Evolutionary conservation across 2,113 vertebrate species (phyloP), one percentile per base, ranked within the genome.

Genomic region (Festucalex cinctus): DNA sequence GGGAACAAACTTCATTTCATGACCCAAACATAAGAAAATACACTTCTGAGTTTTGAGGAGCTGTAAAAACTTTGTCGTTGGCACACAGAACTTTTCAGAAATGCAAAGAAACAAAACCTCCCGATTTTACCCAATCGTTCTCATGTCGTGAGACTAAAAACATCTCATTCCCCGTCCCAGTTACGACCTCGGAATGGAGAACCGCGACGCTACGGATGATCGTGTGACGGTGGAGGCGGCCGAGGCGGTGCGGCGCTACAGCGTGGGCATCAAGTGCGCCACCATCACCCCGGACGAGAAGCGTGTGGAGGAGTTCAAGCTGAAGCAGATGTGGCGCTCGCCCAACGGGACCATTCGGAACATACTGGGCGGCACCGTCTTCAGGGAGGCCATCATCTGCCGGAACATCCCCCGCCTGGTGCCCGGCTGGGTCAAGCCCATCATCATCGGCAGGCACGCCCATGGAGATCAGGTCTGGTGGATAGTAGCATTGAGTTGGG

Each of bases 241-340:
- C 3, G 94, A 98, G 90, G 97, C 97, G 0, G 94, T 98, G 73
- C 93, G 79, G 64, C 95, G 91, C 8, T 95, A 96, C 86, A 94
- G 89, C 0, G 94, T 99, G 46, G 97, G 97, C 41, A 88, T 99
- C 85, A 99, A 99, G 80, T 99, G 97, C 58, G 97, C 97, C 73
- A 99, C 97, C 68, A 99, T 98, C 88, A 99, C 96, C 16, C 97
- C 97, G 0, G 97, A 99, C 43, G 97, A 99, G 90, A 96, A 96
- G 0, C 93, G 97, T 2, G 95, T 98, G 57, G 95, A 96, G 78
- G 96, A 99, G 85, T 99, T 99, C 90, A 96, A 96, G 75, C 66
- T 99, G 35, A 99, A 98, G 85, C 92, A 96, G 85, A 99, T 99
- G 97, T 98, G 97, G 97, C 95, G 96, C 49, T 99, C 97, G 0